Base-by-base conservation (phyloP, 2,888 invertebrate genomes). In the Neoaliturus tenellus region DNA sequence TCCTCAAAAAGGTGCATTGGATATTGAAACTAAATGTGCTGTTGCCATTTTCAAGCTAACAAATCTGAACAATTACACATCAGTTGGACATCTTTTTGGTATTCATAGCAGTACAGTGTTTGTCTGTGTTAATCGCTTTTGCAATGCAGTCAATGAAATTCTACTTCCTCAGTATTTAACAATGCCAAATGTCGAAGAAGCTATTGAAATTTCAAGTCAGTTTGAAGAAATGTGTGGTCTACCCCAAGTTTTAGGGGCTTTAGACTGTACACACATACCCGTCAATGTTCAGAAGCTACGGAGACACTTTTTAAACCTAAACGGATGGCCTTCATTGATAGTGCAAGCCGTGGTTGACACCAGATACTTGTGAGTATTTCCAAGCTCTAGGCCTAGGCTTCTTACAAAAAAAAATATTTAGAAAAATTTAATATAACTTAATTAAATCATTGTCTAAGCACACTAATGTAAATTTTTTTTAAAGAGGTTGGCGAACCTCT, bases 101-200 rank as follows among this genome's bases (percentile, higher is more conserved):
- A 62, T 62, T 31, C 62, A 62, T 14, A 62, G 62, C 62, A 62
- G 62, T 31, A 62, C 62, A 62, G 62, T 62, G 31, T 62, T 62
- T 28, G 28, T 62, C 28, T 62, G 62, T 17, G 31, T 62, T 14
- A 62, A 17, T 31, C 62, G 62, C 2, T 62, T 62, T 28, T 62
- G 62, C 62, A 62, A 62, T 14, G 62, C 62, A 28, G 62, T 62
- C 17, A 62, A 62, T n/a, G 28, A 62, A 17, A 20, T 62, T 20
- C 62, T 62, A 8, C 62, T 25, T 17, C 62, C 62, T 62, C 62
- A 62, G 14, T 62, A 62, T 62, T 62, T 62, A 17, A 62, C 28
- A 31, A 62, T 62, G 62, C 62, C 62, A 14, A 62, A 0, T 62
- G 28, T 28, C 28, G 62, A 62, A 17, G 62, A 62, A 62, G 62